Percentiles rank a stretch among this genome's conserved stretches.
These are phyloP conservation scores for Mormyrus proboscirostris DNA, from an alignment of 2,797 vertebrate species.

Conservation along the genomic window DNA sequence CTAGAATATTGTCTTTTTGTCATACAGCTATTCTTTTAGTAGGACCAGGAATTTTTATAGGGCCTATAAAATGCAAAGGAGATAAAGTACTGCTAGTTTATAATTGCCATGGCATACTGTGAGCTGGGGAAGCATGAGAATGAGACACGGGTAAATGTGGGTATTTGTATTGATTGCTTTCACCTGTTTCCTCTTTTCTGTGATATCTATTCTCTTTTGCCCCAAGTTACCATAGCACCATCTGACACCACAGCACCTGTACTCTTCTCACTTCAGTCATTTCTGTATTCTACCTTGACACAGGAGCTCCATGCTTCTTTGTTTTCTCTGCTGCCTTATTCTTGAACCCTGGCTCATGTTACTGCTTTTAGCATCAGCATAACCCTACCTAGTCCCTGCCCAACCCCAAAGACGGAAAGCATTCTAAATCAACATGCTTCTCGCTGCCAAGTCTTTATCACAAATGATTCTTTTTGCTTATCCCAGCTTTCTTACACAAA, in stretches of 20 bases:
- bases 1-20: not conserved
- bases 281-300: not conserved
- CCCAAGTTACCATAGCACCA: not conserved
- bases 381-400: not conserved
- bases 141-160: not conserved
- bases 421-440: not conserved
- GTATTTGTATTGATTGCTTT: not conserved
- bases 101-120: not conserved
- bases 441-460: not conserved
- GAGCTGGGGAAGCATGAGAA: not conserved
- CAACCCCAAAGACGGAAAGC: not conserved
- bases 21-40: not conserved
- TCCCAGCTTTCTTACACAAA: not conserved
- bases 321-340: not conserved
- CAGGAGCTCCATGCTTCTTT: not conserved
- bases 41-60: not conserved
- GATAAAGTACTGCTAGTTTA: not conserved
- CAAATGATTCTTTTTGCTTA: not conserved
- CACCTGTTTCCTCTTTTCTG: not conserved
- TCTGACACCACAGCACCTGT: not conserved
- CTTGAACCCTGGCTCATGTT: not conserved
- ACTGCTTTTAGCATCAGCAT: not conserved
- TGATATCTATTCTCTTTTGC: not conserved
- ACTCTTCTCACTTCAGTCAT: not conserved
- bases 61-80: not conserved